These are phyloP conservation scores for Protobothrops flavoviridis DNA, from an alignment of 2,113 vertebrate genomes.

Conservation along the genomic window DNA sequence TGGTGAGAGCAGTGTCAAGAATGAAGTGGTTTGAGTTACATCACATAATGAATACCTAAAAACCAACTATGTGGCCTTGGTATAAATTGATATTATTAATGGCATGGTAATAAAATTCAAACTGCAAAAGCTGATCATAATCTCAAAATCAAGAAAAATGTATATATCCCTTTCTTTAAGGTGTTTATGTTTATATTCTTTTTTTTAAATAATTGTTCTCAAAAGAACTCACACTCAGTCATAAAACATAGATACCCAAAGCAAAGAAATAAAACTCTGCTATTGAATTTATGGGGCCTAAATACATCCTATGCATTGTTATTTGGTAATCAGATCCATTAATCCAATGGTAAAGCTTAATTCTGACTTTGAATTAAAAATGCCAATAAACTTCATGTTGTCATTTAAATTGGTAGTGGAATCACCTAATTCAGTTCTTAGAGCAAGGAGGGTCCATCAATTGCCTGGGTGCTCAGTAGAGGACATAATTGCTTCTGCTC, in stretches of 20 bases:
- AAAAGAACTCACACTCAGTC: background rate
- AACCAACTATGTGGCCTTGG: background rate
- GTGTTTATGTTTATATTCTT: background rate
- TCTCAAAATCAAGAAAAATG: background rate
- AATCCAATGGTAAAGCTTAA: background rate
- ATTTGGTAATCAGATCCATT: background rate
- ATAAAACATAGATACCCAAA: background rate
- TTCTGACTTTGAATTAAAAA: background rate
- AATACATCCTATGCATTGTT: background rate
- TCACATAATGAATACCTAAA: background rate
- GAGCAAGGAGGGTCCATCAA: background rate
- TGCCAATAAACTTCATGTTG: background rate
- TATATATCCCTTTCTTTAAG: background rate
- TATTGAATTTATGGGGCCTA: background rate
- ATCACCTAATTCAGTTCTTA: background rate
- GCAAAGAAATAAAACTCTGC: background rate
- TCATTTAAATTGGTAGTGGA: background rate
- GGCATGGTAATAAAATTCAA: background rate
- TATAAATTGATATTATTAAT: background rate
- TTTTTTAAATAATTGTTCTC: background rate
- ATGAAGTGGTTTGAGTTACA: background rate
- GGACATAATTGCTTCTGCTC: background rate
- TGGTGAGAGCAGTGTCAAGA: background rate
- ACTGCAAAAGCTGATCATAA: background rate
- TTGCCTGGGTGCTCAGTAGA: background rate